Evolutionary conservation across 1,140 invertebrate species (phyloP), one percentile per base, ranked within the genome.

Genomic region (Hyphantria cunea): DNA sequence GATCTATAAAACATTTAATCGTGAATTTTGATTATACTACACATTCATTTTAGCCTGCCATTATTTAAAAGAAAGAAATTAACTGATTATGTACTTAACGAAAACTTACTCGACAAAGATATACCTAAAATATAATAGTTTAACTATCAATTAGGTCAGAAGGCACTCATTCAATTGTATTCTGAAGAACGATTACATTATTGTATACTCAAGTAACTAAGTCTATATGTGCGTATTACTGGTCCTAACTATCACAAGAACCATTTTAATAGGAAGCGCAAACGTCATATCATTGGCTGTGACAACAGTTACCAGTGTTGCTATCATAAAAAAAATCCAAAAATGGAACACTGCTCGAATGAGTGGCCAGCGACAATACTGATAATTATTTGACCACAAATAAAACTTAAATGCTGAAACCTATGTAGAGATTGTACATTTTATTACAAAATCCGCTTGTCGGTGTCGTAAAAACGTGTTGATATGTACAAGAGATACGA

Each of bases 401-500:
- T 12, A 45, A 51, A 72, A 77, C 68, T 67, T 78, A 78, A 78
- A 78, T 78, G 75, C 75, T 54, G 61, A 66, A 68, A 62, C 55
- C 63, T 68, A 70, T 59, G 70, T 62, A 72, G 68, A 75, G 47
- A 80, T 83, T 85, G 72, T 82, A 86, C 75, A 86, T 31, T 76
- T 72, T 72, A 76, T 78, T 79, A 81, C 71, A 82, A 76, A 80
- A 78, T 72, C 65, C 72, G 58, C 54, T 34, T 41, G 56, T 70
- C 70, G 54, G 44, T 63, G 69, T 66, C 64, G 50, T 79, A 84
- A 85, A 84, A 86, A 76, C 69, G 47, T 74, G 64, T 74, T 89
- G 86, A 86, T 89, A 89, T 89, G 86, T 89, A 86, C 84, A 89
- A 74, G 74, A 78, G 62, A 68, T 74, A 74, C 33, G 68, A 72